Conservation (phyloP, 2,888 invertebrate genomes). For the Xanthia togata region DNA sequence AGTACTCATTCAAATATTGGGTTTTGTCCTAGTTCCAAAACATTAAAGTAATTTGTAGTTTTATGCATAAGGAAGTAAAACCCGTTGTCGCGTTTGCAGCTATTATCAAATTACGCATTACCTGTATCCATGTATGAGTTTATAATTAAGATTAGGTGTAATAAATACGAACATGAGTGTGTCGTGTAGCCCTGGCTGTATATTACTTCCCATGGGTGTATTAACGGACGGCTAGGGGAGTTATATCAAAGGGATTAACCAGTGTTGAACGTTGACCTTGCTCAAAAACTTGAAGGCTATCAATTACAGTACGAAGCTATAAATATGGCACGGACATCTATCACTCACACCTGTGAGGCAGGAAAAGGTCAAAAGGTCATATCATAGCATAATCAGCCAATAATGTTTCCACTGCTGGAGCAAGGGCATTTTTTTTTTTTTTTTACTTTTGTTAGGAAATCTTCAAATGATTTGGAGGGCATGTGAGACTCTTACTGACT, state of each 20-base stretch:
- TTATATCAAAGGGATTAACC: background rate
- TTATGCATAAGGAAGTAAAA: background rate
- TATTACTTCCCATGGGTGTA: constrained; percentile 31
- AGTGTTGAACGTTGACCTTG: constrained; percentile 21
- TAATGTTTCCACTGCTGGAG: too few species aligned
- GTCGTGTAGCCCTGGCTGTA: constrained; percentile 27
- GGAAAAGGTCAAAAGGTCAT: background rate
- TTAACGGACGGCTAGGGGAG: constrained; percentile 15
- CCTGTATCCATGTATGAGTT: background rate
- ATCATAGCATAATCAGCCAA: too few species aligned
- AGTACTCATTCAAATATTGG: background rate
- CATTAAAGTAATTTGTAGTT: too few species aligned
- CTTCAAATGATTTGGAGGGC: too few species aligned
- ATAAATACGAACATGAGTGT: constrained; percentile 44
- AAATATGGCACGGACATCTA: background rate
- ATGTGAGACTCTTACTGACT: too few species aligned
- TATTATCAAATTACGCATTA: constrained; percentile 8
- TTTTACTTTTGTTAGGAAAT: too few species aligned
- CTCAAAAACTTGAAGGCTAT: background rate
- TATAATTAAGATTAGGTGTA: constrained; percentile 44
- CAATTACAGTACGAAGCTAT: background rate
- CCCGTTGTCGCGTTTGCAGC: background rate
- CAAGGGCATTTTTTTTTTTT: too few species aligned
- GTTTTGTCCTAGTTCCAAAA: background rate
- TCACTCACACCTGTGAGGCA: background rate